Base-by-base conservation (phyloP, 2,888 invertebrate species). In the Athetis lepigone region DNA sequence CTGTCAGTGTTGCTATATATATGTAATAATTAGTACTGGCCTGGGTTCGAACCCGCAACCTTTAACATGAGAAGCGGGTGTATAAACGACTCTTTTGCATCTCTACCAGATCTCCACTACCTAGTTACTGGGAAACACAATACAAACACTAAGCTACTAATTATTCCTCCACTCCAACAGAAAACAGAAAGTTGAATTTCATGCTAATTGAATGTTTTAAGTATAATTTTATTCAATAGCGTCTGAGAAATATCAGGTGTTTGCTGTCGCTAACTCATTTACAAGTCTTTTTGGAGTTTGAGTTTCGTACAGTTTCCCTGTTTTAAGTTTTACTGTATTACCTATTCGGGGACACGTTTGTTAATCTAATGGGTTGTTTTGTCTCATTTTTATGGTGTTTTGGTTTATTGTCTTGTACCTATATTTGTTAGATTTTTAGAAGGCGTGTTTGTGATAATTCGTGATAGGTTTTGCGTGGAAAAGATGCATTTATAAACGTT, bases 221-320 rank as follows among this genome's bases (percentile, higher is more conserved):
- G 51, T 62, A 73, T 67, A 73, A 73, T 51, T 67, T 63, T 67
- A 64, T 71, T 76, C 71, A 76, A 79, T 72, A 27, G 62, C 19
- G 16, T 39, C 36, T 63, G 77, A 63, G 80, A 72, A 76, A 51
- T 33, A 50, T 67, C 80, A 80, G 64, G 64, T 78, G 80, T 64
- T 63, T 59, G 39, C 40, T 2, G 42, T 47, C 37, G 45, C 29
- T 42, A 73, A 72, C 80, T 78, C 56, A 77, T 77, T 78, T 80
- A 59, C 52, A 73, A 79, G 61, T 68, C 72, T 55, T 70, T 75
- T 79, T 60, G 29, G 45, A 76, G 43, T 64, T 52, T 1, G 9
- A 66, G 50, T 62, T 79, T 54, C 29, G 16, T 58, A 43, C 36
- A 59, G 43, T 51, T 50, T 16, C 25, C 29, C 49, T n/a, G 51